These are phyloP conservation scores for Solenopsis invicta DNA, from an alignment of 1,140 invertebrate species.

Conservation along the genomic window DNA sequence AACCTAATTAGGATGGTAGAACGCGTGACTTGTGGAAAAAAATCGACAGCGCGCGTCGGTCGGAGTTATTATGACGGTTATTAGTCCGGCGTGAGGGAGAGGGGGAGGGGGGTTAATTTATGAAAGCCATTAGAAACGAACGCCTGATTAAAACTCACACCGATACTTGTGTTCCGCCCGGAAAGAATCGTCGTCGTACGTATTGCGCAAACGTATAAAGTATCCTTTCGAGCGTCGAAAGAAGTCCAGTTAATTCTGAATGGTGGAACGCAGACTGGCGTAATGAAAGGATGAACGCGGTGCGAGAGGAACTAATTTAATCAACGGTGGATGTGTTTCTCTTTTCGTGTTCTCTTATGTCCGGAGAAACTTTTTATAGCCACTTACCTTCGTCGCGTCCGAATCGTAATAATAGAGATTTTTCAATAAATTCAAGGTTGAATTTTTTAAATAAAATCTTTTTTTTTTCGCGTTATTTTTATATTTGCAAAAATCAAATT, in stretches of 20 bases:
- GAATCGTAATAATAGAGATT: conserved; percentile 10
- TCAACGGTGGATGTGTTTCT: background rate
- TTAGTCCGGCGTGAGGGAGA: conserved; percentile 26
- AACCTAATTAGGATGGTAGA: conserved; percentile 49
- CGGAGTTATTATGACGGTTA: conserved; percentile 46
- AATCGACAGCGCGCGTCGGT: conserved; percentile 37
- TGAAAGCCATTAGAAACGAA: conserved; percentile 46
- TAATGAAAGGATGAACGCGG: conserved; percentile 50
- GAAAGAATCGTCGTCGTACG: conserved; percentile 29
- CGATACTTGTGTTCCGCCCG: background rate
- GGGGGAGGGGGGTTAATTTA: conserved; percentile 57
- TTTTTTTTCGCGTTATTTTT: background rate
- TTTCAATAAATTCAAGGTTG: background rate
- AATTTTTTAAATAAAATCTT: background rate
- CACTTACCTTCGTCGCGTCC: background rate
- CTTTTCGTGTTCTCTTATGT: background rate
- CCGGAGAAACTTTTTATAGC: background rate
- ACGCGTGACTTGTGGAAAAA: conserved; percentile 51
- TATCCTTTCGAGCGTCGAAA: background rate
- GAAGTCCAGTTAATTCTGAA: conserved; percentile 13
- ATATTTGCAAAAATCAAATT: background rate
- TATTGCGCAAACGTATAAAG: conserved; percentile 42
- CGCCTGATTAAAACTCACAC: conserved; percentile 33
- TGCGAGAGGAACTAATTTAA: conserved; percentile 5
- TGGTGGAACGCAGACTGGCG: background rate